Evolutionary conservation across 2,113 vertebrate species (phyloP), one percentile per base, ranked within the genome.

Genomic region (Enhydra lutris): DNA sequence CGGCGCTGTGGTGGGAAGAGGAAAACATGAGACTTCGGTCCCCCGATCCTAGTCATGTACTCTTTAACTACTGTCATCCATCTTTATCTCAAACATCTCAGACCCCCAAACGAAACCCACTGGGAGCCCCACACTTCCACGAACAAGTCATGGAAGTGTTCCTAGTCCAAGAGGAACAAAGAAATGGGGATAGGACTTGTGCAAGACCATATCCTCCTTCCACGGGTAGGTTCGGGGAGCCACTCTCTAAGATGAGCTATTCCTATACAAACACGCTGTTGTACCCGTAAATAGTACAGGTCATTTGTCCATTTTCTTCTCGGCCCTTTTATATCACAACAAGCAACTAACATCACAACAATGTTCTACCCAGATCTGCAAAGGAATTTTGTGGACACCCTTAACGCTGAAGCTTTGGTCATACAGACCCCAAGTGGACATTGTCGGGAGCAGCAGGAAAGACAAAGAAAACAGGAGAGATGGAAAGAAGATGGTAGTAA

Each of bases 1-100:
- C 39, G 7, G 39, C 74, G 8, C 24, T 65, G 1, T 42, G 14
- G 21, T 93, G 94, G 20, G 93, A 91, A 74, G 21, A 96, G 36
- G 42, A 89, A 85, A 96, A 91, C 21, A 23, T 10, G 23, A 5
- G 23, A 39, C 57, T 88, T 87, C 69, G 55, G 61, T 63, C 20
- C 55, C 63, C 24, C 34, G 82, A 21, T 80, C 42, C 24, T 59
- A 82, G 36, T 23, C 42, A 85, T 57, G 96, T 97, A n/a, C 50
- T 63, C 39, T 59, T 92, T 73, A 91, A 55, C 55, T 86, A 59
- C 29, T 57, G 45, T 80, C 21, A 45, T 36, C 34, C 24, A 1
- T 74, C 39, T 96, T 91, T 57, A 65, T 39, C 91, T 97, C 23
- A 69, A n/a, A 83, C 34, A 73, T 45, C n/a, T 86, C 47, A 83